Percentiles rank a stretch among this genome's conserved stretches.
phyloP scores from a whole-genome alignment of 2,888 invertebrate genomes.

The Dioctria linearis region DNA sequence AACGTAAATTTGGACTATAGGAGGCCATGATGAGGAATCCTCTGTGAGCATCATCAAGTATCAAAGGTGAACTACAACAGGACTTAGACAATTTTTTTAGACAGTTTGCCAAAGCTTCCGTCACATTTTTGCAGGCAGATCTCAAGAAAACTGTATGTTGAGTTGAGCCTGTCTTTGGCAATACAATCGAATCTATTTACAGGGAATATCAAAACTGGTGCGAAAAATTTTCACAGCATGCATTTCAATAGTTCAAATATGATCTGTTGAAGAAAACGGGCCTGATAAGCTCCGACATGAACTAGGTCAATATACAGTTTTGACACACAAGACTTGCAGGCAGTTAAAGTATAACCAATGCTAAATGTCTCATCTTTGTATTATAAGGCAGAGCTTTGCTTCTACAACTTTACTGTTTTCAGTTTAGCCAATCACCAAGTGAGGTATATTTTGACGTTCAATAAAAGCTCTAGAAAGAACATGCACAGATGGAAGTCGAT shows the following conservation, averaged over 20 bases:
- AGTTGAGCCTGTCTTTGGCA: constrained; percentile 20
- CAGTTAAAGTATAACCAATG: constrained; percentile 39
- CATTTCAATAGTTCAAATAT: not conserved
- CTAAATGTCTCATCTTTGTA: constrained; percentile 35
- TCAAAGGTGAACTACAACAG: not conserved
- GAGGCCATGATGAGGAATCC: too few species aligned
- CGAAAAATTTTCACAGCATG: too few species aligned
- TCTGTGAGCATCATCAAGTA: too few species aligned
- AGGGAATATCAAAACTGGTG: too few species aligned
- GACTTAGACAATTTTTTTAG: constrained; percentile 11
- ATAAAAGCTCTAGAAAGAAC: not conserved
- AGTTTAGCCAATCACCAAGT: not conserved
- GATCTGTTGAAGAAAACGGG: not conserved
- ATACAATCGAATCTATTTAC: not conserved
- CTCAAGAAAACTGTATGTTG: constrained; percentile 32
- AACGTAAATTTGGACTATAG: too few species aligned
- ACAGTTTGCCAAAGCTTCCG: constrained; percentile 28
- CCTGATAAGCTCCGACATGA: not conserved
- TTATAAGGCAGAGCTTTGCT: constrained; percentile 45
- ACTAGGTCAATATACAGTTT: too few species aligned
- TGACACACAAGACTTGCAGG: constrained; percentile 44
- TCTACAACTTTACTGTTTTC: constrained; percentile 33
- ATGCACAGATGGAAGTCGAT: not conserved
- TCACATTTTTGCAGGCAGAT: constrained; percentile 14
- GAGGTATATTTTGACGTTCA: not conserved